Percentiles rank a stretch among this genome's conserved stretches.
Evolutionary conservation across 2,888 invertebrate species (phyloP).

Genomic region (Oxytorus armatus): DNA sequence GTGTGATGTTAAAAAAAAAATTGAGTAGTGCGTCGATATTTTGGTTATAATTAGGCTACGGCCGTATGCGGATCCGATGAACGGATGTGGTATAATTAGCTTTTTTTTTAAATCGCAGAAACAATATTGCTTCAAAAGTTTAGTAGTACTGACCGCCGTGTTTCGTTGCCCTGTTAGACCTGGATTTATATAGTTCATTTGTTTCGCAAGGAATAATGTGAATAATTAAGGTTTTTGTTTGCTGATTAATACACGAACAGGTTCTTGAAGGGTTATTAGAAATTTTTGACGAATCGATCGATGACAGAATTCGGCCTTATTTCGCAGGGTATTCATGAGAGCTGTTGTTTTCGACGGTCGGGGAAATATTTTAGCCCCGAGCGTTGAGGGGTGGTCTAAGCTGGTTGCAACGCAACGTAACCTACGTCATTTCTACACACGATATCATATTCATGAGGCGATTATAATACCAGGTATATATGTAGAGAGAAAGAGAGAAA

Average conservation of each 20-base stretch:
- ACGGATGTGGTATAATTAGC: no score
- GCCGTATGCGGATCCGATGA: no score
- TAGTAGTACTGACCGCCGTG: no score
- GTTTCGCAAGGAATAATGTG: no score
- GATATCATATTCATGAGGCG: slow-evolving; percentile 66
- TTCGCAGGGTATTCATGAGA: slow-evolving; percentile 12
- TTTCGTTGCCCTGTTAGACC: no score
- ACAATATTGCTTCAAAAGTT: no score
- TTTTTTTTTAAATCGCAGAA: no score
- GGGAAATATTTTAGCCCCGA: slow-evolving; percentile 3
- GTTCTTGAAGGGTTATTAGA: neutral
- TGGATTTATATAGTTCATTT: no score
- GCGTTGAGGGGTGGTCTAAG: neutral
- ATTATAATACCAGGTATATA: slow-evolving; percentile 56
- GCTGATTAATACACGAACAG: neutral
- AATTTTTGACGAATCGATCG: slow-evolving; percentile 18
- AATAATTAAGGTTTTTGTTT: neutral
- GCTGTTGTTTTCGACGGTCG: slow-evolving; percentile 39
- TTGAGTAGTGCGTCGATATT: no score
- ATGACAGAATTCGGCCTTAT: neutral
- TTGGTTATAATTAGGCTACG: no score
- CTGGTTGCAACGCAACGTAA: neutral
- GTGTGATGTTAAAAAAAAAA: no score
- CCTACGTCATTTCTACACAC: slow-evolving; percentile 52
- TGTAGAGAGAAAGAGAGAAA: neutral